Percentiles rank a stretch among this genome's conserved stretches.
phyloP scores from a whole-genome alignment of 2,797 vertebrate genomes.

The Pelodytes ibericus region DNA sequence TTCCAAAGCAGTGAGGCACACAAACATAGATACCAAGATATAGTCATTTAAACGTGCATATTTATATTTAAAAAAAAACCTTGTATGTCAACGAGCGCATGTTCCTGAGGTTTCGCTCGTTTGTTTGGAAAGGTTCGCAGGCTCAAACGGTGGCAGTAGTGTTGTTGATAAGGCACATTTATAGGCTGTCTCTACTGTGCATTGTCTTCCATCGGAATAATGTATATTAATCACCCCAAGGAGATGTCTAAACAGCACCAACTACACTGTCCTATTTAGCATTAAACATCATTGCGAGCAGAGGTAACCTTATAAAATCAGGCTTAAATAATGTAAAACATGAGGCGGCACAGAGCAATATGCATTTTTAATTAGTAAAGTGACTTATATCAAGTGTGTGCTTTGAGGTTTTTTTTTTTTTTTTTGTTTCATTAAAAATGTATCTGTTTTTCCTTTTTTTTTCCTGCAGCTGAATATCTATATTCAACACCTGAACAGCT shows the following conservation, averaged over 20 bases:
- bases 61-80: too few species aligned
- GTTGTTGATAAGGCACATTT: slow-evolving; percentile 74
- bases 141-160: slow-evolving; percentile 66
- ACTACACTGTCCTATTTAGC: slow-evolving; percentile 90
- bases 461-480: slow-evolving; percentile 89
- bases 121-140: slow-evolving; percentile 58
- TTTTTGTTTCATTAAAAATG: slow-evolving; percentile 99
- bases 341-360: slow-evolving; percentile 92
- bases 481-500: slow-evolving; percentile 97
- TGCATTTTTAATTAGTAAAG: slow-evolving; percentile 99
- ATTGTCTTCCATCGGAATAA: slow-evolving; percentile 88
- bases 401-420: slow-evolving; percentile 99
- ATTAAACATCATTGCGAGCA: slow-evolving; percentile 98
- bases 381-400: slow-evolving; percentile 99
- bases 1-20: too few species aligned
- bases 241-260: slow-evolving; percentile 86
- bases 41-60: too few species aligned
- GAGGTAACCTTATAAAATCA: slow-evolving; percentile 91
- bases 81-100: too few species aligned
- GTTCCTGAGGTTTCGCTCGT: too few species aligned
- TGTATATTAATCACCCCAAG: slow-evolving; percentile 92
- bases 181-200: slow-evolving; percentile 80
- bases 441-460: slow-evolving; percentile 86
- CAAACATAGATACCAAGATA: too few species aligned
- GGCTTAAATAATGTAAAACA: slow-evolving; percentile 97